Evolutionary conservation across 2,113 vertebrate genomes (phyloP).

Genomic region (Dasypus novemcinctus): DNA sequence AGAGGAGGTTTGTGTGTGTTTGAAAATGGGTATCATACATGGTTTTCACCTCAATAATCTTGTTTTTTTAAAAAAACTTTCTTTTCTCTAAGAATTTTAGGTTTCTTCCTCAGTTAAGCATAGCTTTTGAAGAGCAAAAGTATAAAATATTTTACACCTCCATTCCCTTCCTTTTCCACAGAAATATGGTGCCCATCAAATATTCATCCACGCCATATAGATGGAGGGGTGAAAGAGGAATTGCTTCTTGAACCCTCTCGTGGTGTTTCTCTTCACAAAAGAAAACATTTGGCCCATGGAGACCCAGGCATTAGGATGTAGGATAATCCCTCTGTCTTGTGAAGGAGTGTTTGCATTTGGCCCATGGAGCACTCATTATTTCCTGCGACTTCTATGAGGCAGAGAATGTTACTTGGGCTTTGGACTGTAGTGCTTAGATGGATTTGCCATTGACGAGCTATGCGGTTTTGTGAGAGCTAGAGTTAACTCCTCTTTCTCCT

Average conservation of each 20-base stretch:
- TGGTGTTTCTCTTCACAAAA: conserved; percentile 32
- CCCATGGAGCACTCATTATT: too few species aligned
- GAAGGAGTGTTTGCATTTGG: neutral
- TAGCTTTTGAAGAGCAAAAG: neutral
- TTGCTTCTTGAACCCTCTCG: conserved; percentile 17
- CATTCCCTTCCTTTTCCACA: neutral
- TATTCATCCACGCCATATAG: neutral
- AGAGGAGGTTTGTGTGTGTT: neutral
- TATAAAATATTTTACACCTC: neutral
- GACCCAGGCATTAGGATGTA: neutral
- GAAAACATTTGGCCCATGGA: neutral
- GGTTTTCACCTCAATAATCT: neutral
- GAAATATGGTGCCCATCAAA: neutral
- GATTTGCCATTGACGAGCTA: neutral
- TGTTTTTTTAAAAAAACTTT: neutral
- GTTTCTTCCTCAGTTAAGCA: neutral
- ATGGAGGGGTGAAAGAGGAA: neutral
- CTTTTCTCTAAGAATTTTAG: neutral
- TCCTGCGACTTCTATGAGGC: neutral
- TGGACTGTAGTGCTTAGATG: too few species aligned
- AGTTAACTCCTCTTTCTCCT: neutral
- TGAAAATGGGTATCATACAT: neutral
- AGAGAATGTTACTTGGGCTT: neutral
- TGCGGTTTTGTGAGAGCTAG: neutral
- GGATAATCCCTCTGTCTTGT: neutral